These are phyloP conservation scores for Heliconius nattereri DNA, from an alignment of 1,140 invertebrate genomes.

Conservation along the genomic window DNA sequence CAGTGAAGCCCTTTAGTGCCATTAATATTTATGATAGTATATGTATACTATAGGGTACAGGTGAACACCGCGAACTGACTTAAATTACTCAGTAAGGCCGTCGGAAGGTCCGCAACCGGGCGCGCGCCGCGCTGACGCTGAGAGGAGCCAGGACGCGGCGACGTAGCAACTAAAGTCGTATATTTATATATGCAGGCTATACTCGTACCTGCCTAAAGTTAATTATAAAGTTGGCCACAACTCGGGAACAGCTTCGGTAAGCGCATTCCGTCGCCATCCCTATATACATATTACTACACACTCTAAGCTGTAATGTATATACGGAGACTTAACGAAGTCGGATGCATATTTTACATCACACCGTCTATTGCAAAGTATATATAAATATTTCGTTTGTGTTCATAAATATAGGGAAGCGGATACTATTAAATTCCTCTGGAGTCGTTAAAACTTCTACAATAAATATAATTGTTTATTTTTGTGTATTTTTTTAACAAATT, in stretches of 20 bases:
- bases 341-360: neutral
- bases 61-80: neutral
- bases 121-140: too few relatives aligned
- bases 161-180: neutral
- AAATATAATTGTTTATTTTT: neutral
- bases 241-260: neutral
- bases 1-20: neutral
- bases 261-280: slow-evolving; percentile 2
- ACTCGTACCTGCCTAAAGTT: neutral
- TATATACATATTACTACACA: neutral
- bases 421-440: neutral
- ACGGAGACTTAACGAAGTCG: neutral
- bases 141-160: neutral
- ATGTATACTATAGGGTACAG: neutral
- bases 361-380: neutral
- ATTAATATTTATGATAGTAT: too few relatives aligned
- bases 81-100: neutral
- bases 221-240: slow-evolving; percentile 30
- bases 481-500: neutral
- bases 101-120: too few relatives aligned
- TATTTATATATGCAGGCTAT: neutral
- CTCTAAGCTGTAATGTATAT: neutral
- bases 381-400: neutral
- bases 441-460: neutral
- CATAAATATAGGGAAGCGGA: neutral